phyloP scores from a whole-genome alignment of 2,888 invertebrate species.

The Drosophila antonietae region DNA sequence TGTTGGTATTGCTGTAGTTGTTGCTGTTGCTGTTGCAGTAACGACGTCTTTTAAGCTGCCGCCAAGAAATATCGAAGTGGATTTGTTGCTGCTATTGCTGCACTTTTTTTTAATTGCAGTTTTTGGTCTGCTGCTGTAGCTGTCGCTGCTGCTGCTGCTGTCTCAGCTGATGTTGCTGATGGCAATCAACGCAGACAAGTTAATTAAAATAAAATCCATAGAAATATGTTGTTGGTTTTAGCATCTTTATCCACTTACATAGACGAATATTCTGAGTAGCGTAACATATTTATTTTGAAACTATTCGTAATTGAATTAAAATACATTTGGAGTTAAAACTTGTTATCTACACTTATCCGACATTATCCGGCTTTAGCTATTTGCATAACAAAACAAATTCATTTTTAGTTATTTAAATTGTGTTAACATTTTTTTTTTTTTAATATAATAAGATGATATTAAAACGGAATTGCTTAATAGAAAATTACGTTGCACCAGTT shows the following conservation, averaged over 20 bases:
- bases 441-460: slow-evolving; percentile 11
- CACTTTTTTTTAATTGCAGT: slow-evolving; percentile 70
- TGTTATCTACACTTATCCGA: slow-evolving; percentile 35
- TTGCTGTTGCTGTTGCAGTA: slow-evolving; percentile 13
- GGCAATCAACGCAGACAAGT: slow-evolving; percentile 69
- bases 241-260: neutral
- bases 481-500: slow-evolving; percentile 59
- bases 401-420: slow-evolving; percentile 1
- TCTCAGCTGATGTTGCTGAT: slow-evolving; percentile 35
- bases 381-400: slow-evolving; percentile 9
- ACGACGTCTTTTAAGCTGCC: slow-evolving; percentile 63
- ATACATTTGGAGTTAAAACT: slow-evolving; percentile 25
- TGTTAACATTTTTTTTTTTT: neutral
- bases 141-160: slow-evolving; percentile 47
- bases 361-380: slow-evolving; percentile 29
- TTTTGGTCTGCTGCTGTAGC: slow-evolving; percentile 29
- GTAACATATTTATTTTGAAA: slow-evolving; percentile 7
- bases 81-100: slow-evolving; percentile 48
- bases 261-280: slow-evolving; percentile 20
- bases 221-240: neutral
- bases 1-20: slow-evolving; percentile 10
- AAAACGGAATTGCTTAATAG: slow-evolving; percentile 16
- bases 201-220: slow-evolving; percentile 63
- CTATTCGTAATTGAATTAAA: slow-evolving; percentile 13
- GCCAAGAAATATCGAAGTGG: slow-evolving; percentile 52